A percentile compares a stretch with the other conserved stretches of the same genome.
Conservation (phyloP, 2,888 invertebrate species). For the Chironomus tentans region DNA sequence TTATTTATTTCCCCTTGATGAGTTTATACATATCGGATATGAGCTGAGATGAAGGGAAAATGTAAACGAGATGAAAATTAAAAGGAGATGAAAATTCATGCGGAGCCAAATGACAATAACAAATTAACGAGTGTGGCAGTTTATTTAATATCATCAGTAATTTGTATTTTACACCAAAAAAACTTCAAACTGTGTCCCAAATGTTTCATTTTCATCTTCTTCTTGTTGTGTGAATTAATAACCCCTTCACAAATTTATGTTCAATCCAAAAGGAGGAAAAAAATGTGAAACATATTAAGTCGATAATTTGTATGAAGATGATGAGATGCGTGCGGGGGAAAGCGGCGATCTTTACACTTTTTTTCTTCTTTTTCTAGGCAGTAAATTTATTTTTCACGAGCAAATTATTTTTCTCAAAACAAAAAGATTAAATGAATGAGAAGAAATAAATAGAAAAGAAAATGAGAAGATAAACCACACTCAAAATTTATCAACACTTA, state of each 20-base stretch:
- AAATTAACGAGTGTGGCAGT: constrained; percentile 23
- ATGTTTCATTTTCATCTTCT: background rate
- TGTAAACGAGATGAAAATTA: no score
- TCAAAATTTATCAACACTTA: constrained; percentile 23
- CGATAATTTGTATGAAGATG: no score
- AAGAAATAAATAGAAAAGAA: background rate
- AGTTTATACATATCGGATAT: background rate
- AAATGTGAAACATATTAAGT: no score
- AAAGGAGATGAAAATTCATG: background rate
- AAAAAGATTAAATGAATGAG: background rate
- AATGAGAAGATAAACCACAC: constrained; percentile 13
- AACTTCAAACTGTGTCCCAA: constrained; percentile 11
- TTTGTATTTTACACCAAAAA: constrained; percentile 20
- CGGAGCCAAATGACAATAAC: constrained; percentile 21
- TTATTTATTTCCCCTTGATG: no score
- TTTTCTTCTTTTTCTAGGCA: background rate
- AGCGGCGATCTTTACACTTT: no score
- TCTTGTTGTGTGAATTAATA: constrained; percentile 10
- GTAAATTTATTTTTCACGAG: background rate
- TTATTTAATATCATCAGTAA: constrained; percentile 19
- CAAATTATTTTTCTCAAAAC: background rate
- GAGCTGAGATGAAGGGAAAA: background rate
- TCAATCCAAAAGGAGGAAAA: no score
- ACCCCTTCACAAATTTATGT: background rate
- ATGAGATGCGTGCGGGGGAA: no score